These are phyloP conservation scores for Eospalax fontanierii DNA, from an alignment of 2,797 vertebrate species.

Conservation along the genomic window DNA sequence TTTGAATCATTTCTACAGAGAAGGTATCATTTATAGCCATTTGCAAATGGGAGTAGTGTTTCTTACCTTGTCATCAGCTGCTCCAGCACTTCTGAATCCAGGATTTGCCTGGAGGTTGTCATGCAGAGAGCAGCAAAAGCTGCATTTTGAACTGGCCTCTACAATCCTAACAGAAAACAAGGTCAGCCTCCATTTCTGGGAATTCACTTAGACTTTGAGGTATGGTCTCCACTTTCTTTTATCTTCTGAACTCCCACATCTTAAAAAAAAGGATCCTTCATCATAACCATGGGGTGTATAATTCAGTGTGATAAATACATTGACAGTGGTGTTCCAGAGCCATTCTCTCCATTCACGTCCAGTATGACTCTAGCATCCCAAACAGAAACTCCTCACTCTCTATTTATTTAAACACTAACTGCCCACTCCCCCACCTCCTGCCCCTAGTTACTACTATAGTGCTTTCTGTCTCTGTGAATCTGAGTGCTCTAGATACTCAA, in stretches of 20 bases:
- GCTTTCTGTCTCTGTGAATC: background rate
- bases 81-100: background rate
- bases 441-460: background rate
- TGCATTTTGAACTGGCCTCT: background rate
- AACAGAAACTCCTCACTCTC: background rate
- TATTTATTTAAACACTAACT: background rate
- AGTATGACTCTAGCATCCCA: background rate
- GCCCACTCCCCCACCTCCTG: fast-evolving
- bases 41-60: background rate
- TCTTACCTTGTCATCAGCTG: background rate
- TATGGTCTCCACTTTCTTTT: background rate
- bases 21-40: background rate
- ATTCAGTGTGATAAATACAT: background rate
- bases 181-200: background rate
- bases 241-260: background rate
- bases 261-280: background rate
- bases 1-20: background rate
- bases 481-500: background rate
- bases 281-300: background rate
- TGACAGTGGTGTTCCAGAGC: background rate
- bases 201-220: constrained; percentile 6
- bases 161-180: background rate
- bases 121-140: background rate
- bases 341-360: background rate
- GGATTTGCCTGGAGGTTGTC: background rate